These are phyloP conservation scores for Perca fluviatilis DNA, from an alignment of 2,113 vertebrate species.

Conservation along the genomic window DNA sequence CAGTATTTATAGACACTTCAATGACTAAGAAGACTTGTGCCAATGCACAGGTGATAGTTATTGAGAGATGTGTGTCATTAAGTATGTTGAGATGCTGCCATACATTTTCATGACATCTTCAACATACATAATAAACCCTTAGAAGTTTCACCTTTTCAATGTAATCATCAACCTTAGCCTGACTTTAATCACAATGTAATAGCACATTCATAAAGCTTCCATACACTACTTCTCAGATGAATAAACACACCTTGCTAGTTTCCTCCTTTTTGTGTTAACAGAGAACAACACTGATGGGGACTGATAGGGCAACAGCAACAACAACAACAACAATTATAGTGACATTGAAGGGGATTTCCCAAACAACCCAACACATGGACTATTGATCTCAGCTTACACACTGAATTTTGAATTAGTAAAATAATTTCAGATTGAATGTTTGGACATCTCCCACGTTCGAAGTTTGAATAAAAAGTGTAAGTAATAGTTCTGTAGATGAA, in stretches of 20 bases:
- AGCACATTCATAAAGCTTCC: not conserved
- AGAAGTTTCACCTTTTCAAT: no score
- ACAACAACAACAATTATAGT: not conserved
- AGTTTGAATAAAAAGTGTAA: not conserved
- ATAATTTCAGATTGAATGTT: not conserved
- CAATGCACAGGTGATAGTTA: no score
- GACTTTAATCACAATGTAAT: not conserved
- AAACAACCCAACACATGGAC: not conserved
- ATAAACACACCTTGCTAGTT: not conserved
- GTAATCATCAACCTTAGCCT: not conserved
- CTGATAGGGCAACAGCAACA: not conserved
- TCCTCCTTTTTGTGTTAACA: not conserved
- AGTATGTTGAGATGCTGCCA: not conserved
- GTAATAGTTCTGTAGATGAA: not conserved
- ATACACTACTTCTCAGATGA: not conserved
- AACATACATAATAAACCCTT: not conserved
- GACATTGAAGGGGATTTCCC: not conserved
- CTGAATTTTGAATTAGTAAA: not conserved
- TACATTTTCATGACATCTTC: not conserved
- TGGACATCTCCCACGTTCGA: not conserved
- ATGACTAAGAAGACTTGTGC: no score
- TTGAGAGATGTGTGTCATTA: no score
- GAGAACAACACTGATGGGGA: not conserved
- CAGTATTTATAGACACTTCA: not conserved
- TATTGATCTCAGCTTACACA: not conserved